These are phyloP conservation scores for Anneissia japonica DNA, from an alignment of 35 echinoderm and acorn worm genomes.

Conservation along the genomic window DNA sequence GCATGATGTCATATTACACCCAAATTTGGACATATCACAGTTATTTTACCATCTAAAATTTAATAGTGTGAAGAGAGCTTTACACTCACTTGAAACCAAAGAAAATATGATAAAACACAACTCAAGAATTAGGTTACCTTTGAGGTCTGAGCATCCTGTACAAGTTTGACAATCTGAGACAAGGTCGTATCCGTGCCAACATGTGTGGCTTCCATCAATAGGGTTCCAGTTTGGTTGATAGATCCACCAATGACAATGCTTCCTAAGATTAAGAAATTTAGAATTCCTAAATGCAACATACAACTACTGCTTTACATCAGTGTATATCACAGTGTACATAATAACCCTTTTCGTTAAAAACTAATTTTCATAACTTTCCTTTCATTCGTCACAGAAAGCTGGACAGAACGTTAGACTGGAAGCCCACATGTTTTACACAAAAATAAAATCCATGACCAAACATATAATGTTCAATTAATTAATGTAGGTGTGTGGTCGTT, in stretches of 20 bases:
- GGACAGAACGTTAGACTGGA: too few species aligned
- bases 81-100: too few species aligned
- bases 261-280: constrained; percentile 37
- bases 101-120: too few species aligned
- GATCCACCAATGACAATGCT: constrained; percentile 86
- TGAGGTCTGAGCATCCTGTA: constrained; percentile 95
- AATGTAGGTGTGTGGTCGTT: too few species aligned
- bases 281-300: not conserved
- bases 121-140: constrained; percentile 85
- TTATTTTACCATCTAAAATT: not conserved
- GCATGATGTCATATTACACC: not conserved
- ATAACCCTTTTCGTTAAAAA: too few species aligned
- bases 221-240: constrained; percentile 86
- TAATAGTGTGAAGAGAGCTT: not conserved
- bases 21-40: not conserved
- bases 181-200: constrained; percentile 83
- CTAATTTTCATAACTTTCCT: too few species aligned
- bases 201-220: constrained; percentile 82
- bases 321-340: too few species aligned
- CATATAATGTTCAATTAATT: too few species aligned
- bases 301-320: too few species aligned
- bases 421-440: too few species aligned
- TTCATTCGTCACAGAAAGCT: too few species aligned
- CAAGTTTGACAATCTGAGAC: constrained; percentile 90
- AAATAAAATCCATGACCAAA: too few species aligned